phyloP scores from a whole-genome alignment of 2,113 vertebrate species.

The Gnathonemus longibarbis region DNA sequence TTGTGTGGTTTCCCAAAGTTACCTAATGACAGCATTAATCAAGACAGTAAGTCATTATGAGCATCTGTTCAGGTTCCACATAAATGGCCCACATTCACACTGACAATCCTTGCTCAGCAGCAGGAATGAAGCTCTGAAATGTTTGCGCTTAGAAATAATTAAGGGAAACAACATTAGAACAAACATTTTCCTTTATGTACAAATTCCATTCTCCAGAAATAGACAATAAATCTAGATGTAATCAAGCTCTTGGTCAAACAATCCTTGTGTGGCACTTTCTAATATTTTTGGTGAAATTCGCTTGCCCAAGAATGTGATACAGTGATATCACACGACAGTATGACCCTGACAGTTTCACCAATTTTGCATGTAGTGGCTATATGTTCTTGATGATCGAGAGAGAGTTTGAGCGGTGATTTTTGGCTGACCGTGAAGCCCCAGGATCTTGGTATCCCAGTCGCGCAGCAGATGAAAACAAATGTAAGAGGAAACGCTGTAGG shows the following conservation, averaged over 20 bases:
- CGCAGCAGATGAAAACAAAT: background rate
- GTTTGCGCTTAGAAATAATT: background rate
- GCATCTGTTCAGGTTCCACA: background rate
- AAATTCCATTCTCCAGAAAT: background rate
- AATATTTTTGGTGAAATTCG: background rate
- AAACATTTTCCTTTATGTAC: background rate
- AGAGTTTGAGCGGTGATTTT: background rate
- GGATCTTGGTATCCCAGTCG: background rate
- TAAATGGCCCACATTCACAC: background rate
- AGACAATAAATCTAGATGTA: background rate
- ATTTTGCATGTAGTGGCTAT: background rate
- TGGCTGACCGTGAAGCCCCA: background rate
- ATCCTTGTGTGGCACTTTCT: background rate
- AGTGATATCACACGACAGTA: background rate
- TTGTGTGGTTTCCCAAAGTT: slow-evolving; percentile 7
- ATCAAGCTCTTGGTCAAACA: background rate
- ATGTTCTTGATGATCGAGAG: background rate
- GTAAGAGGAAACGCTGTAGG: background rate
- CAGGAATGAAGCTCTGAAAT: background rate
- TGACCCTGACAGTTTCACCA: background rate
- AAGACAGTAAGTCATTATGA: background rate
- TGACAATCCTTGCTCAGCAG: background rate
- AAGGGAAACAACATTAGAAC: background rate
- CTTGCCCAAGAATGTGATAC: background rate
- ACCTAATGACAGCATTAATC: background rate